Evolutionary conservation across 2,113 vertebrate species (phyloP).

Genomic region (Heliornis fulica): DNA sequence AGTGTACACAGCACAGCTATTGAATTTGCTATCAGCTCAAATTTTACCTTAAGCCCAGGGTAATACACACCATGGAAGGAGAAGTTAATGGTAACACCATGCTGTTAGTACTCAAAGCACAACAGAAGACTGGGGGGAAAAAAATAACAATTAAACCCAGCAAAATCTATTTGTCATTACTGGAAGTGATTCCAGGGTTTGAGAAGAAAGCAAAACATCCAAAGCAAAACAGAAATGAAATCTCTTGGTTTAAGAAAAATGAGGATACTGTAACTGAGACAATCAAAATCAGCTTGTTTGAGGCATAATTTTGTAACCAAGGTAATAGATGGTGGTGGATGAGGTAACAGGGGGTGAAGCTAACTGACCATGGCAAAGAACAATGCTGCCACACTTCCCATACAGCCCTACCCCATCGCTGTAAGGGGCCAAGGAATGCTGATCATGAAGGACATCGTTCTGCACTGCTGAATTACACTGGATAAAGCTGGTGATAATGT

Average conservation of each 20-base stretch:
- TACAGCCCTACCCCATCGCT: no score
- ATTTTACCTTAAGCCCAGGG: not conserved
- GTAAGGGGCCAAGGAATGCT: no score
- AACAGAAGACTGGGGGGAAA: not conserved
- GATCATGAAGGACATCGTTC: no score
- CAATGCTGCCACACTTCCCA: no score
- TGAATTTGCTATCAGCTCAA: not conserved
- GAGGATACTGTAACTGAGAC: not conserved
- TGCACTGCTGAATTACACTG: no score
- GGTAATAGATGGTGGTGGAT: no score
- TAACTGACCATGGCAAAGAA: no score
- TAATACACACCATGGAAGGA: not conserved
- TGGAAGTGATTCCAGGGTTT: not conserved
- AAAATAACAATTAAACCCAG: not conserved
- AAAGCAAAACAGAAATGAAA: not conserved
- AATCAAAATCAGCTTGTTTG: no score
- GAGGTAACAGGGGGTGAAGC: no score
- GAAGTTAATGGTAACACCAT: not conserved
- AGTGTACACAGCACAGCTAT: fast-evolving
- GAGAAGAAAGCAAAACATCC: not conserved
- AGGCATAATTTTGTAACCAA: no score
- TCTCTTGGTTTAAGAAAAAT: not conserved
- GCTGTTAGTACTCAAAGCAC: not conserved
- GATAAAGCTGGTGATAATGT: no score
- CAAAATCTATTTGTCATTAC: not conserved